Base-by-base conservation (phyloP, 2,797 vertebrate genomes). In the Setipinna tenuifilis region DNA sequence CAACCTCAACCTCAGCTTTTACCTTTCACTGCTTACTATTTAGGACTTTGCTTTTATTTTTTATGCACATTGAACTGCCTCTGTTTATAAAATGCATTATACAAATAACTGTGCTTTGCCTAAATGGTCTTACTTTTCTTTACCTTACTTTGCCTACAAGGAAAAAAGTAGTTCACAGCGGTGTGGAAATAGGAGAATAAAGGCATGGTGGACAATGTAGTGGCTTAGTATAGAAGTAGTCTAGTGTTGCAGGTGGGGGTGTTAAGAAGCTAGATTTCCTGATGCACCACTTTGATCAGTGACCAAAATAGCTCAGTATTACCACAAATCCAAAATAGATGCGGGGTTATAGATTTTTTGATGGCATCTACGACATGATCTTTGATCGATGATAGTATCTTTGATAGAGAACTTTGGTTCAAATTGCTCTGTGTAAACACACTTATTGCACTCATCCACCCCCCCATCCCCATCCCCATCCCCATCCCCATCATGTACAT, bases 221-320 rank as follows among this genome's bases (percentile, higher is more conserved):
- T 10, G 35, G 35, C 35, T 41, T 41, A 41, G 28, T 14, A 4
- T 12, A 19, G 28, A 44, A 78, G 17, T 78, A 31, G 71, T 44
- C 35, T 21, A 44, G 2, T 44, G 17, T 44, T 19, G 65, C 14
- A 28, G 65, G 5, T 78, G 7, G 31, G 14, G 17, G 23, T 35
- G 35, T 44, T 78, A 44, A 41, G 71, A 44, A 41, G 28, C 68
- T 44, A 78, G 71, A 65, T 65, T 65, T 65, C n/a, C 61, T 65
- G 61, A 9, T 44, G 71, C 31, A 21, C 6, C 28, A 41, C 28
- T 12, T 28, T 14, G 23, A 68, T 68, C 23, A 68, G 25, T 68
- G 23, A 28, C 11, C 68, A 14, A 35, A 35, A 25, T n/a, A 71
- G 68, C 28, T 78, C 17, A 78, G 71, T 6, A 44, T 78, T 31